These are phyloP conservation scores for Endotricha flammealis DNA, from an alignment of 2,888 invertebrate species.

Conservation along the genomic window DNA sequence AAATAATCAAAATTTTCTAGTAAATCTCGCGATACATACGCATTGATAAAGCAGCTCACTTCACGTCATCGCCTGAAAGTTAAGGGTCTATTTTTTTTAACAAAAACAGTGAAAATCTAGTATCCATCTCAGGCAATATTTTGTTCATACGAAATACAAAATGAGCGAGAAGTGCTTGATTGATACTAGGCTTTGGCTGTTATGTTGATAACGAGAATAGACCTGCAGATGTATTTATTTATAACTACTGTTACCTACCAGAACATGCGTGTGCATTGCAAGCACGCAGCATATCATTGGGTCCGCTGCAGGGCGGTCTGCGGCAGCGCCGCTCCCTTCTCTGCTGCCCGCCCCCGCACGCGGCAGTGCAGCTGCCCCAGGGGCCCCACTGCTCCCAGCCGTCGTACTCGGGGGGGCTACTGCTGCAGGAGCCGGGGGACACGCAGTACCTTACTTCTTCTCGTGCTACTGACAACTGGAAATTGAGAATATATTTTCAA, in stretches of 20 bases:
- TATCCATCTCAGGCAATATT: too few relatives aligned
- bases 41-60: too few relatives aligned
- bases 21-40: neutral
- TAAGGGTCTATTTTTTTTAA: too few relatives aligned
- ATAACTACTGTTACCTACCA: conserved; percentile 58
- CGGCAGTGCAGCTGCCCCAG: conserved; percentile 55
- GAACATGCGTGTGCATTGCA: conserved; percentile 87
- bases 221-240: too few relatives aligned
- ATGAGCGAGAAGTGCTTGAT: too few relatives aligned
- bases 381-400: conserved; percentile 54
- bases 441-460: conserved; percentile 89
- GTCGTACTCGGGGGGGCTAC: conserved; percentile 40
- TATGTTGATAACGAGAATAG: too few relatives aligned
- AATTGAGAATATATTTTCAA: conserved; percentile 33
- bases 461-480: conserved; percentile 82
- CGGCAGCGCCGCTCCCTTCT: conserved; percentile 78
- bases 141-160: too few relatives aligned
- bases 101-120: too few relatives aligned
- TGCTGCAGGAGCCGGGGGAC: conserved; percentile 81
- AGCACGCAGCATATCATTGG: conserved; percentile 79
- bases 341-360: conserved; percentile 80
- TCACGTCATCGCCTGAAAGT: too few relatives aligned
- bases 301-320: conserved; percentile 71
- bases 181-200: too few relatives aligned
- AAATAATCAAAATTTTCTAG: too few relatives aligned